These are phyloP conservation scores for Heloderma charlesbogerti DNA, from an alignment of 2,113 vertebrate species.

Conservation along the genomic window DNA sequence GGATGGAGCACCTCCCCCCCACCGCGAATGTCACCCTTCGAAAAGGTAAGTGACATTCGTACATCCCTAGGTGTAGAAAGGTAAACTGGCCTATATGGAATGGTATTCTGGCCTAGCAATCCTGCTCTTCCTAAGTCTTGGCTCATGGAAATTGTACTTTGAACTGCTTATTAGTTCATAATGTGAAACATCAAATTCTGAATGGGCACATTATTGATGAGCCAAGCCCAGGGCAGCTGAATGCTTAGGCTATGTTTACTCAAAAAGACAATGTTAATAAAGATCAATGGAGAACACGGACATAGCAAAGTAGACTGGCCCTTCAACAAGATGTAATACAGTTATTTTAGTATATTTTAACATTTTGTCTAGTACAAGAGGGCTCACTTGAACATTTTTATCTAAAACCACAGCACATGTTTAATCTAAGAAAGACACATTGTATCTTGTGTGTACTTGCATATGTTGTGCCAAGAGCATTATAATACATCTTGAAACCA, in stretches of 20 bases:
- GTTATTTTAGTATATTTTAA: constrained; percentile 31
- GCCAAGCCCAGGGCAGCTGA: neutral
- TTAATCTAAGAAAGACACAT: constrained; percentile 56
- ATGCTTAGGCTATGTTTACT: neutral
- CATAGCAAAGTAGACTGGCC: neutral
- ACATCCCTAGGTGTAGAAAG: no score
- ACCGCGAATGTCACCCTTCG: no score
- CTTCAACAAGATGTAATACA: constrained; percentile 31
- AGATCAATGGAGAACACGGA: constrained; percentile 15
- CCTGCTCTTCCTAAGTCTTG: neutral
- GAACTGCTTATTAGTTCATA: neutral
- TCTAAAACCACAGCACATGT: constrained; percentile 45
- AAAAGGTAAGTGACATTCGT: no score
- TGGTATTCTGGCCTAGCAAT: neutral
- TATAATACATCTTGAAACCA: constrained; percentile 45
- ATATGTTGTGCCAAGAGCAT: constrained; percentile 41
- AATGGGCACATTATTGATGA: neutral
- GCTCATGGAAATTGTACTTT: neutral
- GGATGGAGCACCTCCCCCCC: no score
- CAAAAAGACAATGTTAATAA: neutral
- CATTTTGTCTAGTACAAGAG: constrained; percentile 24
- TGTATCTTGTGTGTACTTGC: constrained; percentile 6
- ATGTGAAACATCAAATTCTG: neutral
- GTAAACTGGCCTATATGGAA: neutral
- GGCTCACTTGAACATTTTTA: constrained; percentile 36